Evolutionary conservation across 2,888 invertebrate genomes (phyloP).

Genomic region (Lasioglossum malachurum): DNA sequence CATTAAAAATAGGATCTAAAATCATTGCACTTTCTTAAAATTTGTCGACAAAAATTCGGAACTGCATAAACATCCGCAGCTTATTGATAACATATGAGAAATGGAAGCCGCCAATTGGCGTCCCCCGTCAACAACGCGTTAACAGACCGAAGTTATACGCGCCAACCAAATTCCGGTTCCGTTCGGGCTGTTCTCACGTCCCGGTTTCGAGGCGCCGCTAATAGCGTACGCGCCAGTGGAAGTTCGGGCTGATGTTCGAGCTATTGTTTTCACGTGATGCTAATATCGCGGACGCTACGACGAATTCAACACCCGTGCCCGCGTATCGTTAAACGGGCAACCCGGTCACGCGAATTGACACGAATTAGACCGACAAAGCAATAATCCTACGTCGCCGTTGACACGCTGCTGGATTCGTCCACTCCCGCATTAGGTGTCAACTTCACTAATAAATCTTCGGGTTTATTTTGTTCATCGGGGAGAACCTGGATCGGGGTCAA

Average conservation of each 20-base stretch:
- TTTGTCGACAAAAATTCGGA: too few relatives aligned
- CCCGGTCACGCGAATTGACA: slow-evolving; percentile 76
- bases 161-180: slow-evolving; percentile 43
- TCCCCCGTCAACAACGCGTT: neutral
- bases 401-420: slow-evolving; percentile 16
- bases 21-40: too few relatives aligned
- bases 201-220: slow-evolving; percentile 36
- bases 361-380: slow-evolving; percentile 70
- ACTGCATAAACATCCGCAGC: too few relatives aligned
- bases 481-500: neutral
- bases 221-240: slow-evolving; percentile 43
- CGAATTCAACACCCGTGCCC: slow-evolving; percentile 56
- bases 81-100: neutral
- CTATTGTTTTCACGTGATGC: slow-evolving; percentile 74
- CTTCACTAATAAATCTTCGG: neutral
- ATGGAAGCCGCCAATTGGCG: neutral
- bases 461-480: neutral
- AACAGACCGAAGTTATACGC: slow-evolving; percentile 16
- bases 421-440: neutral
- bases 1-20: too few relatives aligned
- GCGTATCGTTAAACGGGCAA: slow-evolving; percentile 65
- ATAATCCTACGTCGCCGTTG: slow-evolving; percentile 36
- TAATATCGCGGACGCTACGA: slow-evolving; percentile 67
- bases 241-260: slow-evolving; percentile 57
- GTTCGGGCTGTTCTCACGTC: slow-evolving; percentile 50